Base-by-base conservation (phyloP, 2,113 vertebrate species). In the Dipodomys ordii region DNA sequence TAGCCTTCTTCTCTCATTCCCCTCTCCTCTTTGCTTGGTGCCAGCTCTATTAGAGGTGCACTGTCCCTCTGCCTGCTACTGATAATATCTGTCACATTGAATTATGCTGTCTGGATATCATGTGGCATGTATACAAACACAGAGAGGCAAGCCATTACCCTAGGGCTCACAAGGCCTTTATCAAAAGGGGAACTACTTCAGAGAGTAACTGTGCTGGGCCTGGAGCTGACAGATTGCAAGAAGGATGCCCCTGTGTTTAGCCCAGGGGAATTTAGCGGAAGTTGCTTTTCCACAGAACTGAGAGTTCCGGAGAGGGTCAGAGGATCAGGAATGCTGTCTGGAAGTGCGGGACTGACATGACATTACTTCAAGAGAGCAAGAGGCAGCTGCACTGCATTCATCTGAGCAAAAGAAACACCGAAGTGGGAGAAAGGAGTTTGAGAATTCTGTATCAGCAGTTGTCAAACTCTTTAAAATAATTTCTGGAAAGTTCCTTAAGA, bases 71-170 rank as follows among this genome's bases (percentile, higher is more conserved):
- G 44, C 23, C 88, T 92, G 28, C 23, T 87, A 93, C 87, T 60
- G 87, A 1, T 7, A 81, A 60, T 64, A 46, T 78, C 91, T 95
- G 94, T 95, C 95, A 72, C 0, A 22, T 88, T 90, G 92, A 96
- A 73, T 97, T 96, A 93, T 1, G 49, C 30, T 93, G 88, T 87
- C 88, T 89, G 90, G 78, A 68, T 76, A 93, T 96, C 25, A 44
- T 74, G 44, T 78, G 93, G 12, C 67, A 39, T 87, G 83, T 86
- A 90, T 93, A 90, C 32, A 69, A 71, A 49, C 28, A 64, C 20
- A 73, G 88, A 73, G 35, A 77, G 39, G 82, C 62, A 64, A 71
- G 74, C 96, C 71, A 62, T 73, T 64, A 85, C 89, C 91, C 28
- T 27, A 0, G 94, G 0, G 0, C 35, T 94, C 30, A 25, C 53